Evolutionary conservation across 2,888 invertebrate genomes (phyloP), one percentile per base, ranked within the genome.

Genomic region (Syritta pipiens): DNA sequence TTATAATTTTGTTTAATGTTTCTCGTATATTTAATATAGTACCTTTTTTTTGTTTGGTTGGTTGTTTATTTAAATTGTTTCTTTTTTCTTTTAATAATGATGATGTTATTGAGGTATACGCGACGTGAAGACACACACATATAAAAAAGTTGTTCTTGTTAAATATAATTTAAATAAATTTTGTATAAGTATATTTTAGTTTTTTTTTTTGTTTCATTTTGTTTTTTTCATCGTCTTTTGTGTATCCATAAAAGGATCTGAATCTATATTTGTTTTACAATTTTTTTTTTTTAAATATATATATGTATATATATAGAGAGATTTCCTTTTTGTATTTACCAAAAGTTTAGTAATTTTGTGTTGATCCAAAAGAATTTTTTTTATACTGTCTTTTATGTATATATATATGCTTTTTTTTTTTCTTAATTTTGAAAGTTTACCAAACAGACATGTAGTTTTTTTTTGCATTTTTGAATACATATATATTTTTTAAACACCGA

Each of bases 51-150:
- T n/a, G n/a, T n/a, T n/a, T n/a, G n/a, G n/a, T n/a, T n/a, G n/a
- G n/a, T n/a, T 62, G 24, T 1, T 60, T 42, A 7, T 53, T 49
- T 55, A n/a, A n/a, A n/a, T 59, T 30, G 5, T 62, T 40, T 51
- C 24, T 49, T 26, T 67, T 68, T 48, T 22, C 20, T 46, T 76
- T 62, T 63, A 67, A 82, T 67, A 68, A 79, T 83, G 82, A 83
- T 84, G 82, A 84, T 83, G 83, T 84, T 85, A 83, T 88, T 89
- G 89, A 89, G 89, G 89, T 91, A 91, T 91, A 91, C 90, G 90
- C 90, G 90, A 90, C 88, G 85, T 88, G 87, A 89, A 89, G 89
- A 89, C 88, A 89, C 89, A 89, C 87, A 89, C 86, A 88, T 87
- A 88, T 85, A 86, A 81, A 84, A 62, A 81, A 75, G 74, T 72